Percentiles rank a stretch among this genome's conserved stretches.
Conservation (phyloP, 2,888 invertebrate species). For the Malacosoma neustria region DNA sequence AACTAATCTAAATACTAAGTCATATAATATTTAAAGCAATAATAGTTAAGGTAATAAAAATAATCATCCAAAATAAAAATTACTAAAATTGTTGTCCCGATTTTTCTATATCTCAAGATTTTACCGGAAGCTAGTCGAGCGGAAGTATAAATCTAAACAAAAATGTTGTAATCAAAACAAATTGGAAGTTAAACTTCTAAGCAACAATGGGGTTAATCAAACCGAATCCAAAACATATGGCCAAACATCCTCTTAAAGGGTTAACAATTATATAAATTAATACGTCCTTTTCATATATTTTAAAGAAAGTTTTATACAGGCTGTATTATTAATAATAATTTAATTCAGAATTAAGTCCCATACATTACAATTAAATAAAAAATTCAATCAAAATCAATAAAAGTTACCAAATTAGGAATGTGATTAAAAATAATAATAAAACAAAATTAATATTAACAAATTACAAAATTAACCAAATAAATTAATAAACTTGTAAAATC, state of each 20-base stretch:
- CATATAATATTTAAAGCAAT: too few relatives aligned
- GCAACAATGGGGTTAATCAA: conserved; percentile 50
- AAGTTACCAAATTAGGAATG: too few relatives aligned
- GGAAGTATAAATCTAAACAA: conserved; percentile 18
- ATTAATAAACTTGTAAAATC: too few relatives aligned
- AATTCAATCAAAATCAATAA: too few relatives aligned
- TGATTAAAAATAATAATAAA: too few relatives aligned
- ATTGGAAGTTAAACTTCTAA: conserved; percentile 58
- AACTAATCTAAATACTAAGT: too few relatives aligned
- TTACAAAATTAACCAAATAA: too few relatives aligned
- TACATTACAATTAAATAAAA: too few relatives aligned
- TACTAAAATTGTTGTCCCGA: background rate
- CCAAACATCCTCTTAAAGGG: conserved; percentile 50
- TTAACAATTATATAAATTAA: conserved; percentile 71
- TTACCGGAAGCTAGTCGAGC: conserved; percentile 39
- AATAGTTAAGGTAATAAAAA: too few relatives aligned
- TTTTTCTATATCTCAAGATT: background rate
- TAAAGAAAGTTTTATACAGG: conserved; percentile 11
- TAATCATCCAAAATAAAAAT: too few relatives aligned
- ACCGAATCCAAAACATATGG: conserved; percentile 50
- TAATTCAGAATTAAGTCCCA: too few relatives aligned
- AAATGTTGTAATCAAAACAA: conserved; percentile 58
- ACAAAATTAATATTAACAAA: too few relatives aligned
- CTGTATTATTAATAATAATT: background rate
- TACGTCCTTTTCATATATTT: conserved; percentile 49